Evolutionary conservation across 2,113 vertebrate genomes (phyloP).

Genomic region (Amphiprion percula): DNA sequence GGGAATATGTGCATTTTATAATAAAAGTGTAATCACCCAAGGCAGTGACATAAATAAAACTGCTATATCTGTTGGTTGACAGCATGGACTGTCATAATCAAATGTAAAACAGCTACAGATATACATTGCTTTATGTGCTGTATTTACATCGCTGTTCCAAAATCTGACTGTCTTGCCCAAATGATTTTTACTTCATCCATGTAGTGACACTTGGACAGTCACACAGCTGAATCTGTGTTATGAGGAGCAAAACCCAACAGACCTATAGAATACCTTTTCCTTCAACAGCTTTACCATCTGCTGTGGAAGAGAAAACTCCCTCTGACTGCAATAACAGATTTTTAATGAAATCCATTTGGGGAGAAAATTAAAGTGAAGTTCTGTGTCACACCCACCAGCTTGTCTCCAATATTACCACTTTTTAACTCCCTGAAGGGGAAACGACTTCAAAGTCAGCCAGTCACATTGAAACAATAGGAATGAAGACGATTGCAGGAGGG

Average conservation of each 20-base stretch:
- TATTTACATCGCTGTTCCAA: no score
- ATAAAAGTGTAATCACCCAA: no score
- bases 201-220: background rate
- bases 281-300: conserved; percentile 17
- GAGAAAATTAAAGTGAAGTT: conserved; percentile 5
- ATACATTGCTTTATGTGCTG: no score
- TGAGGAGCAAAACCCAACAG: background rate
- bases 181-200: background rate
- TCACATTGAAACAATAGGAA: background rate
- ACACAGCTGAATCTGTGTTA: background rate
- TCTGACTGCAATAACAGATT: background rate
- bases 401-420: background rate
- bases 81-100: no score
- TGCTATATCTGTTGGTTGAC: no score
- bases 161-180: no score
- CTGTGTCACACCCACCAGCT: background rate
- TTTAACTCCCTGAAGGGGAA: background rate
- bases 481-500: background rate
- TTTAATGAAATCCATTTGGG: conserved; percentile 1
- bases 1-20: no score
- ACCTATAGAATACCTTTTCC: background rate
- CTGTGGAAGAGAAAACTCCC: conserved; percentile 1
- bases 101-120: no score
- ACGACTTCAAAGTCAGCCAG: background rate
- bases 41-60: no score